These are phyloP conservation scores for Lepidurus couesii DNA, from an alignment of 1,140 invertebrate species.

Conservation along the genomic window DNA sequence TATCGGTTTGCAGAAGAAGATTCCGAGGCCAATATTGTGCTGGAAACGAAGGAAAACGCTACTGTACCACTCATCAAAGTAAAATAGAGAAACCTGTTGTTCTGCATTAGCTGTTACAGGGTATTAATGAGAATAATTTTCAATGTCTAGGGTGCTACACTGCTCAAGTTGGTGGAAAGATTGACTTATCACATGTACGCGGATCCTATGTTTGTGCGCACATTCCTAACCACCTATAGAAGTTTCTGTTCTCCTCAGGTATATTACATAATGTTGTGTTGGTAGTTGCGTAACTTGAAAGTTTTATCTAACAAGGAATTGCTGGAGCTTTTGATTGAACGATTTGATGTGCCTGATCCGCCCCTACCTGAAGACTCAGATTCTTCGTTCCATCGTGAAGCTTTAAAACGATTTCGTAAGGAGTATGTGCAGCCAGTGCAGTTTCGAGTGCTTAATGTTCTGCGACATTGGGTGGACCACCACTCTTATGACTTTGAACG, in stretches of 20 bases:
- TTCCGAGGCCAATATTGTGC: slow-evolving; percentile 81
- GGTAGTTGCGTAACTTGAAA: not conserved
- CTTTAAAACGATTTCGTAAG: slow-evolving; percentile 90
- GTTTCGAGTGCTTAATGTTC: slow-evolving; percentile 95
- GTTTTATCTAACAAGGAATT: slow-evolving; percentile 56
- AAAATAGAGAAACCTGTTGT: slow-evolving; percentile 30
- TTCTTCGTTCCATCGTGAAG: slow-evolving; percentile 64
- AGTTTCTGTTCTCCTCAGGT: slow-evolving; percentile 48
- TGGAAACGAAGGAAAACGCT: slow-evolving; percentile 78
- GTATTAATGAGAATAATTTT: slow-evolving; percentile 28
- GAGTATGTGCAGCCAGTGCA: slow-evolving; percentile 96
- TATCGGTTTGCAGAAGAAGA: slow-evolving; percentile 93
- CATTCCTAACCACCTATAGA: slow-evolving; percentile 94
- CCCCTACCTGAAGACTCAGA: slow-evolving; percentile 51
- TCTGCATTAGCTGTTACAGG: slow-evolving; percentile 23
- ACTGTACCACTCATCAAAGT: slow-evolving; percentile 81
- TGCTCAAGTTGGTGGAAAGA: slow-evolving; percentile 91
- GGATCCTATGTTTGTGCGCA: slow-evolving; percentile 92
- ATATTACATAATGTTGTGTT: slow-evolving; percentile 26
- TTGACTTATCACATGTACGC: slow-evolving; percentile 98
- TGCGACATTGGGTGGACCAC: slow-evolving; percentile 97
- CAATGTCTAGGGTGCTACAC: slow-evolving; percentile 68
- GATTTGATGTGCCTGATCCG: slow-evolving; percentile 92
- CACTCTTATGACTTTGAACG: slow-evolving; percentile 99
- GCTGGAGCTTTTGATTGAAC: slow-evolving; percentile 79